Conservation (phyloP, 2,113 vertebrate genomes). For the Butorides virescens region DNA sequence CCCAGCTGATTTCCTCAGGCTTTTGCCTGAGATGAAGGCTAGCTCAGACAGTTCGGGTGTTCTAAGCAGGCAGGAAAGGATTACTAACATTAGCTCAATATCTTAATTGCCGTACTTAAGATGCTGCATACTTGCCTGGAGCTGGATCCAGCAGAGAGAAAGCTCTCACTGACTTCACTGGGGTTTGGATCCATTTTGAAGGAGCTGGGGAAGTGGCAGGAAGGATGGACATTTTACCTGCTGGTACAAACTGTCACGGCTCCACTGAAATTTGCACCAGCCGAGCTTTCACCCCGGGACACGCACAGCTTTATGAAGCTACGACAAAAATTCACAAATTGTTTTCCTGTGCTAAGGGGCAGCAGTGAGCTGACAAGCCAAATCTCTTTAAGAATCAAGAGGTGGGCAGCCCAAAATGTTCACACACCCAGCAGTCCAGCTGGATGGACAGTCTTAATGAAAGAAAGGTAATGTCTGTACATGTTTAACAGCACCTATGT, state of each 20-base stretch:
- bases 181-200: background rate
- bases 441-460: background rate
- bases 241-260: background rate
- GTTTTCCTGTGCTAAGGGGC: background rate
- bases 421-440: background rate
- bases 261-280: background rate
- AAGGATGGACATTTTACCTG: background rate
- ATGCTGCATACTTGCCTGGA: background rate
- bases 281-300: background rate
- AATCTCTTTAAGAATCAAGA: background rate
- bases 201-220: background rate
- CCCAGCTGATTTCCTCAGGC: background rate
- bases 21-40: conserved; percentile 1
- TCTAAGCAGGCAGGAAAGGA: background rate
- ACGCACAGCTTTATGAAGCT: background rate
- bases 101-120: background rate
- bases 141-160: background rate
- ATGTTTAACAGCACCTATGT: background rate
- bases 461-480: background rate
- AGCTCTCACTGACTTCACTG: background rate
- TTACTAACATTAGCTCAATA: background rate
- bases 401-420: background rate
- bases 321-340: background rate
- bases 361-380: background rate
- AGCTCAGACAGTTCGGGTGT: background rate